A percentile compares a stretch with the other conserved stretches of the same genome.
Conservation (phyloP, 53 echinoderm and acorn worm species). For the Antedon mediterranea region DNA sequence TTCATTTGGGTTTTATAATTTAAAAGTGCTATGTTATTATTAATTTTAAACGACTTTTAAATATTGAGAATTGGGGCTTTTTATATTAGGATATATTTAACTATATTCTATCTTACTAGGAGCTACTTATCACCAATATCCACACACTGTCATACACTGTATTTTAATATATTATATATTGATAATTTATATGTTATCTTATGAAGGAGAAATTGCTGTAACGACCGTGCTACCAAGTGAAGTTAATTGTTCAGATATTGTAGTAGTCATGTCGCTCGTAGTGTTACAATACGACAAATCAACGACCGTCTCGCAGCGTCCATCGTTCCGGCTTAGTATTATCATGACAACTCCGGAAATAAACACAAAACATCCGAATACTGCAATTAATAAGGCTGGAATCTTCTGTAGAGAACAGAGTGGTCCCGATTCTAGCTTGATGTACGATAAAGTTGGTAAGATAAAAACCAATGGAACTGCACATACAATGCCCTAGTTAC, state of each 20-base stretch:
- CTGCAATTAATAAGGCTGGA: slow-evolving; percentile 50
- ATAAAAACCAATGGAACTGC: slow-evolving; percentile 85
- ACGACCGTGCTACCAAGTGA: background rate
- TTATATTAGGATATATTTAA: no score
- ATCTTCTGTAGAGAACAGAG: slow-evolving; percentile 61
- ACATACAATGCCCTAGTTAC: slow-evolving; percentile 61
- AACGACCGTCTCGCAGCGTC: slow-evolving; percentile 33
- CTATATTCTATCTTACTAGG: no score
- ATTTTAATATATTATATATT: background rate
- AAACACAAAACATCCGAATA: slow-evolving; percentile 43
- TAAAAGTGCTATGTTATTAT: no score
- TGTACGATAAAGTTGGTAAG: slow-evolving; percentile 62
- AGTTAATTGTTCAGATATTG: background rate
- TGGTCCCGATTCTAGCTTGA: slow-evolving; percentile 53
- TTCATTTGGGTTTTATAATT: no score
- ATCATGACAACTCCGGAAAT: slow-evolving; percentile 70
- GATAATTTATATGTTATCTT: background rate
- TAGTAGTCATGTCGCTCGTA: background rate
- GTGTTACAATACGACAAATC: slow-evolving; percentile 53
- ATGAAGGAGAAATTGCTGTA: background rate
- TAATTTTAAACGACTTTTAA: no score
- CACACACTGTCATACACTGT: no score
- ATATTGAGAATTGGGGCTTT: no score
- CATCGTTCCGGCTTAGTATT: slow-evolving; percentile 31
- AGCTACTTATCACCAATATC: no score